phyloP scores from a whole-genome alignment of 2,797 vertebrate genomes.

The Hypotaenidia philippensis region DNA sequence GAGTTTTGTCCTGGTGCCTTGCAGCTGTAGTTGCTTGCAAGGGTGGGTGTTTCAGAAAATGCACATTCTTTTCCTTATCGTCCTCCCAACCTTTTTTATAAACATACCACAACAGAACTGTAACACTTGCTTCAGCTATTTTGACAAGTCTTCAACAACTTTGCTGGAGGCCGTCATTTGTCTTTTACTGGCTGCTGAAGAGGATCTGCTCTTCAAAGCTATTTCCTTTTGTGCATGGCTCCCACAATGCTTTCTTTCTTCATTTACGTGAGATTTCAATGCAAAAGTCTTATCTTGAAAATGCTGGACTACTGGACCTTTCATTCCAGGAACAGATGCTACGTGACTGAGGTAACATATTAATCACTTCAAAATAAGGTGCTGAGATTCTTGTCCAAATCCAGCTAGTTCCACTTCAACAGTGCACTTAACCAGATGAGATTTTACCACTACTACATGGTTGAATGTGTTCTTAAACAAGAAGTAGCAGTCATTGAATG shows the following conservation, averaged over 20 bases:
- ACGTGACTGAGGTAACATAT: background rate
- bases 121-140: background rate
- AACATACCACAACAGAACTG: background rate
- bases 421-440: background rate
- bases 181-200: background rate
- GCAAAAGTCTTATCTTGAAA: background rate
- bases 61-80: background rate
- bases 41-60: background rate
- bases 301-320: background rate
- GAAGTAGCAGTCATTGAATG: background rate
- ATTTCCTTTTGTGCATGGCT: background rate
- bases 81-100: background rate
- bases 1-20: background rate
- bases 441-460: background rate
- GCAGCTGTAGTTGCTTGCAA: background rate
- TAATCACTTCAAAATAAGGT: background rate
- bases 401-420: background rate
- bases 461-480: background rate
- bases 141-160: background rate
- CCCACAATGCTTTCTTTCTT: background rate
- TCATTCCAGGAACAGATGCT: background rate
- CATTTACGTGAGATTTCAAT: background rate
- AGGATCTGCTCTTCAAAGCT: background rate
- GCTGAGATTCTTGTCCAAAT: background rate
- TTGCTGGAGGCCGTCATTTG: background rate